Evolutionary conservation across 2,797 vertebrate genomes (phyloP), one percentile per base, ranked within the genome.

Genomic region (Philypnodon macrostomus): DNA sequence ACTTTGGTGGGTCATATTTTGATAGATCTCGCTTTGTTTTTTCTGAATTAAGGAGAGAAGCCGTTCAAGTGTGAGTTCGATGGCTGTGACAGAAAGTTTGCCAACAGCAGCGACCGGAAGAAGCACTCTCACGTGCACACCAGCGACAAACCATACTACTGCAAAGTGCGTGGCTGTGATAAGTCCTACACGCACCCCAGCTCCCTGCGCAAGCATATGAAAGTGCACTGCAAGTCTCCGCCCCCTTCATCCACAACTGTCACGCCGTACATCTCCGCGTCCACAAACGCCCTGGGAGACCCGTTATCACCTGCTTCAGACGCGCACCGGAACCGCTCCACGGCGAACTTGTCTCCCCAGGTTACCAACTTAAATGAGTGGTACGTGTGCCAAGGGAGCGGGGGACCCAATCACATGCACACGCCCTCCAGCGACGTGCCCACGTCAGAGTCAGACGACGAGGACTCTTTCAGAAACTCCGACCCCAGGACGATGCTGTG

Each of bases 61-160:
- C 96, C 96, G 61, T 98, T 98, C 90, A 98, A 98, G 87, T 98
- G 96, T 70, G 96, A 98, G 84, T 98, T 97, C 68, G 95, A 98
- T 49, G 96, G 96, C 73, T 98, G 96, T 17, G 96, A 98, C 90
- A 80, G 96, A 78, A 96, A 95, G 85, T 98, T 98, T 78, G 96
- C 96, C 87, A 98, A 98, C 75, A 98, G 95, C 91, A 98, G 96
- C 71, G 96, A 98, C 89, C 87, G 96, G 71, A 98, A 98, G 91
- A 98, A 98, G 79, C 96, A 98, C 79, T 96, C 95, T 0, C 96
- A 98, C 24, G 96, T 98, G 48, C 96, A 98, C 81, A 98, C 96
- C 72, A 95, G 93, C 0, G 96, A 98, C 87, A 98, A 98, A 85
- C 96, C 96, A 52, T 98, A 98, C 87, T 95, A 95, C 87, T 98